Evolutionary conservation across 2,888 invertebrate genomes (phyloP), one percentile per base, ranked within the genome.

Genomic region (Calameuta filiformis): DNA sequence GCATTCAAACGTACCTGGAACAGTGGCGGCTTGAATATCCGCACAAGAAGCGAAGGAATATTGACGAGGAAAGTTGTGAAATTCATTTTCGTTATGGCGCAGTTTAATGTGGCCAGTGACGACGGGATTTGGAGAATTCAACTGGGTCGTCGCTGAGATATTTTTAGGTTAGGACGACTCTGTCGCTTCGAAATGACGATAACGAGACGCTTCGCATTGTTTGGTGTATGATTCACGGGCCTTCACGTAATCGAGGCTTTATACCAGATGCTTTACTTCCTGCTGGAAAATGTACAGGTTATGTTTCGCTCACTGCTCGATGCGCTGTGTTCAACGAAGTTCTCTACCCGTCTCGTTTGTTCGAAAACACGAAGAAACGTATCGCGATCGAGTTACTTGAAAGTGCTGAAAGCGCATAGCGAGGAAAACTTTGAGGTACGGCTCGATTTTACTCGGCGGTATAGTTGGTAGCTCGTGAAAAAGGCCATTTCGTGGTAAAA

Each of bases 61-160:
- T 82, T 81, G 78, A 81, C 78, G 76, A 77, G 78, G 75, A 81
- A 82, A 82, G 79, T 82, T 82, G 76, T 77, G 78, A 73, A 77
- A 79, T 81, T 78, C 78, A 78, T 79, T 82, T 75, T 77, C 75
- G 76, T 78, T 81, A 81, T 82, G 81, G 78, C 79, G 35, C 75
- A 75, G 69, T 75, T 76, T 77, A 75, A 77, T 79, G 77, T 68
- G 56, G 33, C 68, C 11, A 40, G 69, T 73, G 34, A 23, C 23
- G 23, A 56, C 23, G 56, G 56, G 56, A 23, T 56, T 56, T 56
- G 23, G 23, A 23, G 56, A 56, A 56, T 56, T 56, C 2, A 56
- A 56, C 56, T 56, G 23, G 23, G 9, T 56, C 56, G 23, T 2
- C 2, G 23, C 56, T 23, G 56, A 9, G 9, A 56, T 56, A 56